Evolutionary conservation across 2,888 invertebrate genomes (phyloP), one percentile per base, ranked within the genome.

Genomic region (Ophion ellenae): DNA sequence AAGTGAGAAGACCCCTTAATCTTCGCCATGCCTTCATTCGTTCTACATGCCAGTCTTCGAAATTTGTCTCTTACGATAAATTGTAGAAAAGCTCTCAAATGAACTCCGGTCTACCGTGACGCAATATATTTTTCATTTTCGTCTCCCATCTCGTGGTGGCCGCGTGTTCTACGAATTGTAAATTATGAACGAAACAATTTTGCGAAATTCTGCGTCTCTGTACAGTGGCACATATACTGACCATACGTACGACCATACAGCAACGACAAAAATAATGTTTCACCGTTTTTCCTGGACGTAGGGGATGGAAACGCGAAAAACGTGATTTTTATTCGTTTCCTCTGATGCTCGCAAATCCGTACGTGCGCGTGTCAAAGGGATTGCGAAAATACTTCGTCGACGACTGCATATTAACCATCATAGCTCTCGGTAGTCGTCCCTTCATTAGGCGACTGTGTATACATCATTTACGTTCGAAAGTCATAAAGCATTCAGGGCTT

Each of bases 361-460:
- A 67, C 11, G 10, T 66, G 47, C 20, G 47, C 17, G 9, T 36
- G 20, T 47, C 17, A 40, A 57, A 24, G 57, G 53, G 14, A 45
- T 74, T 81, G 32, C 73, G 74, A 66, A 69, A 81, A 81, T 47
- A 67, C 81, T 47, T 67, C 59, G 45, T 59, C 73, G 28, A 53
- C 53, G 28, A 45, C 10, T 64, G 28, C 28, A 66, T 40, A 53
- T 9, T 28, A 45, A 24, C 20, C 61, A 10, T 63, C n/a, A 74
- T 17, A 17, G 36, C n/a, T 20, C 32, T 32, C 28, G 28, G 4
- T 47, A 5, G 28, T 64, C 64, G 32, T 53, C 28, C 17, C 47
- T 53, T n/a, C 47, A n/a, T 76, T 47, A 64, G 4, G 17, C 32
- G 32, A 59, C 2, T 24, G 20, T 59, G 17, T 36, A 73, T 40